Evolutionary conservation across 2,888 invertebrate genomes (phyloP).

Genomic region (Drosophila vallismaia): DNA sequence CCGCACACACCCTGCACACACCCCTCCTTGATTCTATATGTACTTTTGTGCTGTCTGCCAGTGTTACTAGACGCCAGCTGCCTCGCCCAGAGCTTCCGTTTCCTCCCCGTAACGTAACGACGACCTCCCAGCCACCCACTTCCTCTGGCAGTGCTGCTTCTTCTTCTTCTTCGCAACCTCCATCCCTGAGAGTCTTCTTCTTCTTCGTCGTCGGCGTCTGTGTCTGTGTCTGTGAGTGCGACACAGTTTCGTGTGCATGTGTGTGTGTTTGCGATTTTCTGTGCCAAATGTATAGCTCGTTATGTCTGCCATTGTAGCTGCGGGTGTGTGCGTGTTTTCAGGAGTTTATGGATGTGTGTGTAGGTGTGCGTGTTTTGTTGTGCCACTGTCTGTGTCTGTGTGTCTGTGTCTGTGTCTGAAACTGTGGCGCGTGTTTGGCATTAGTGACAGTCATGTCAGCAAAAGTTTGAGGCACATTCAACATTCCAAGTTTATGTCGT

Average conservation of each 20-base stretch:
- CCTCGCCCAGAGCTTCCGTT: constrained; percentile 58
- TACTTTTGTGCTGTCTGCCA: constrained; percentile 59
- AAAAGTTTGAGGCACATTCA: constrained; percentile 79
- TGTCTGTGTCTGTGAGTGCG: constrained; percentile 66
- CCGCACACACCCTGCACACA: constrained; percentile 1
- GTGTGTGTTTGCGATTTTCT: constrained; percentile 23
- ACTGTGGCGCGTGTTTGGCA: constrained; percentile 80
- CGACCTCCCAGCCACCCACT: constrained; percentile 26
- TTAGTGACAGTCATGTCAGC: constrained; percentile 80
- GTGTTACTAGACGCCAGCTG: constrained; percentile 63
- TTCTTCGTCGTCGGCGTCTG: constrained; percentile 25
- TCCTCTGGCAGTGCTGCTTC: constrained; percentile 18
- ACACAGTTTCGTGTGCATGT: constrained; percentile 68
- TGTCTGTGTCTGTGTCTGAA: constrained; percentile 67
- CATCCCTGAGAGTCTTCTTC: not conserved
- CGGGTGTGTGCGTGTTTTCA: constrained; percentile 31
- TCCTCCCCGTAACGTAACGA: constrained; percentile 15
- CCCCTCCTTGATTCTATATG: constrained; percentile 4
- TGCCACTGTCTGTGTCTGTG: constrained; percentile 21
- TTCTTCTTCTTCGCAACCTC: not conserved
- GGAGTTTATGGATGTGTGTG: constrained; percentile 3
- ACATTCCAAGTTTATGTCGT: constrained; percentile 77
- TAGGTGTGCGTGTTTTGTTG: constrained; percentile 38
- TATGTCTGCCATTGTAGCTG: constrained; percentile 50
- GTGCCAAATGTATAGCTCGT: constrained; percentile 51